Base-by-base conservation (phyloP, 2,888 invertebrate species). In the Axea sp. region DNA sequence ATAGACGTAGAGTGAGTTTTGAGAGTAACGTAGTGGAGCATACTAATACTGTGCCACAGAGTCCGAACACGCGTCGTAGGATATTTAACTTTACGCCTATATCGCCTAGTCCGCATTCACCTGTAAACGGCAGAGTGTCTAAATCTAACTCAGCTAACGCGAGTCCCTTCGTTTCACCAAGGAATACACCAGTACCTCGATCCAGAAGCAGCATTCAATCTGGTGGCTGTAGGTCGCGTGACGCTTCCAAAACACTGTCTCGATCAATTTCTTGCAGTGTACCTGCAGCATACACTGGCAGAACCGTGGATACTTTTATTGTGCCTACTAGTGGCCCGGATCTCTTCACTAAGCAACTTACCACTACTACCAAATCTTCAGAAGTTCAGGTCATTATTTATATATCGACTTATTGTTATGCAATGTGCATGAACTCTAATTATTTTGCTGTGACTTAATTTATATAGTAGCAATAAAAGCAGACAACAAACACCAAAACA, bases 21-120 rank as follows among this genome's bases (percentile, higher is more conserved):
- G 91, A 91, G 78, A 90, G 89, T 1, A 86, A 81, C 37, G 84
- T 84, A 1, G 75, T 85, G 14, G 85, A 86, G 33, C 85, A 85
- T 15, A 64, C 75, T 0, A 83, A 82, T 33, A 86, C 87, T 33
- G 92, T 93, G 49, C 93, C 93, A 0, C 92, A 93, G 75, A 93
- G 93, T 88, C 94, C 94, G 5, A 94, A 93, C 73, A 92, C 94
- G 33, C 90, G 93, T 72, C 91, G 94, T 39, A 92, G 94, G 84
- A 93, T 94, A 83, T 96, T 94, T 84, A 95, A 93, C 86, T 96
- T 96, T 82, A 93, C 94, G 19, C 96, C 96, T 0, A 96, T 96
- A 82, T 95, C 95, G 24, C 94, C 94, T 4, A 92, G 92, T n/a
- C 92, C 93, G 33, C 91, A 91, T 80, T 92, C 92, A 0, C 92